Conservation (phyloP, 2,113 vertebrate species). For the Carassius gibelio region DNA sequence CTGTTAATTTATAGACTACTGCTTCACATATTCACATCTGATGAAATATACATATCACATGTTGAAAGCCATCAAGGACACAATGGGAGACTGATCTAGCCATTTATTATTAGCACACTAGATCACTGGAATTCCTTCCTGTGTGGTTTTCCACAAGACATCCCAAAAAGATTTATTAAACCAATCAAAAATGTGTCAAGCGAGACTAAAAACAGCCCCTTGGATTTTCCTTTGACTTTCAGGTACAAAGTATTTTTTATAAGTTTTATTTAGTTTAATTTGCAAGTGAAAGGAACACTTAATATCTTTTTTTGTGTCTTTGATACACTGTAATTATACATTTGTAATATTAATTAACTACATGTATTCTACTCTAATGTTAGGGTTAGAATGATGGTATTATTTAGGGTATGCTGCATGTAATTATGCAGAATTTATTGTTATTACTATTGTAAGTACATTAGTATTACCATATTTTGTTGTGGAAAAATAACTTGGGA, state of each 20-base stretch:
- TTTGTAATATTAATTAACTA: background rate
- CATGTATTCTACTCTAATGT: no score
- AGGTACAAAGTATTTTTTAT: background rate
- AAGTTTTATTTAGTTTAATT: background rate
- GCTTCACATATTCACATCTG: background rate
- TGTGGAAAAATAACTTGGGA: background rate
- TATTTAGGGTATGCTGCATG: no score
- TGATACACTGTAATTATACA: background rate
- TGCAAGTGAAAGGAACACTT: background rate
- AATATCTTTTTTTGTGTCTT: background rate
- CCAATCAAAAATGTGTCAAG: background rate
- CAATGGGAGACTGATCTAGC: background rate
- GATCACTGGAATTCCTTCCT: background rate
- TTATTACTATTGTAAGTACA: no score
- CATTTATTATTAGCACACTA: constrained; percentile 13
- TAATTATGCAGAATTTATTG: no score
- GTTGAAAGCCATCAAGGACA: constrained; percentile 7
- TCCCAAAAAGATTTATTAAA: background rate
- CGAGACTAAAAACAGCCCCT: background rate
- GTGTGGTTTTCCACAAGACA: constrained; percentile 8
- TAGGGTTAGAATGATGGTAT: no score
- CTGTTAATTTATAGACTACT: constrained; percentile 12
- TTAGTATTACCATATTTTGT: background rate
- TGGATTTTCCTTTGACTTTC: background rate
- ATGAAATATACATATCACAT: constrained; percentile 17